These are phyloP conservation scores for Spodoptera frugiperda DNA, from an alignment of 1,140 invertebrate species.

Conservation along the genomic window DNA sequence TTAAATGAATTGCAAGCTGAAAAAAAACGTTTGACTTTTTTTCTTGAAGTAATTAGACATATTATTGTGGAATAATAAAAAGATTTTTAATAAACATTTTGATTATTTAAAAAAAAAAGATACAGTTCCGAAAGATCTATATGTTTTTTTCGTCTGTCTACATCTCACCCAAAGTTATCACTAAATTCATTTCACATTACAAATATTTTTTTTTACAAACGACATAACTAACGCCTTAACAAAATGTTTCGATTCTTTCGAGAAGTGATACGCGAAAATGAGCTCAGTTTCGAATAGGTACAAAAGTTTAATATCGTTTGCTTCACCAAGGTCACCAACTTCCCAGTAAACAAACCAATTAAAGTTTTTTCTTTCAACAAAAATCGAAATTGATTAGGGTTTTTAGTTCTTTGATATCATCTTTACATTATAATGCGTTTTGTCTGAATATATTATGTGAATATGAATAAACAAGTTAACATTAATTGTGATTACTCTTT, in stretches of 20 bases:
- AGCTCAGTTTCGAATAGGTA: slow-evolving; percentile 26
- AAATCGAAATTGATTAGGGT: slow-evolving; percentile 40
- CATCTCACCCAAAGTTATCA: background rate
- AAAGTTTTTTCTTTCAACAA: slow-evolving; percentile 45
- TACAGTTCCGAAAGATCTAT: background rate
- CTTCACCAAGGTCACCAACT: slow-evolving; percentile 37
- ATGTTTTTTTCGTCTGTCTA: background rate
- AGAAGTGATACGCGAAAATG: slow-evolving; percentile 17
- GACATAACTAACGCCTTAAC: too few relatives aligned
- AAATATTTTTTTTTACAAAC: too few relatives aligned
- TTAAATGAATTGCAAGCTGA: background rate
- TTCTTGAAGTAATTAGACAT: too few relatives aligned
- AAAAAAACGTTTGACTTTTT: background rate
- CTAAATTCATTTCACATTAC: too few relatives aligned
- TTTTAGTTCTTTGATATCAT: slow-evolving; percentile 36
- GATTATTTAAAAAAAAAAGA: background rate
- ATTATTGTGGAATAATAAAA: too few relatives aligned
- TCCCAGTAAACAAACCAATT: slow-evolving; percentile 54
- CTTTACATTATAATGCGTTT: slow-evolving; percentile 2
- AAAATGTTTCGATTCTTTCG: slow-evolving; percentile 1
- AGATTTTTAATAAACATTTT: too few relatives aligned
- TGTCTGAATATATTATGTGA: slow-evolving; percentile 2
- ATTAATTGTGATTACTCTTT: too few relatives aligned
- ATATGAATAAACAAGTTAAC: background rate
- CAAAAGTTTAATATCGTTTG: slow-evolving; percentile 26